Conservation (phyloP, 1,140 invertebrate genomes). For the Halesus radiatus region DNA sequence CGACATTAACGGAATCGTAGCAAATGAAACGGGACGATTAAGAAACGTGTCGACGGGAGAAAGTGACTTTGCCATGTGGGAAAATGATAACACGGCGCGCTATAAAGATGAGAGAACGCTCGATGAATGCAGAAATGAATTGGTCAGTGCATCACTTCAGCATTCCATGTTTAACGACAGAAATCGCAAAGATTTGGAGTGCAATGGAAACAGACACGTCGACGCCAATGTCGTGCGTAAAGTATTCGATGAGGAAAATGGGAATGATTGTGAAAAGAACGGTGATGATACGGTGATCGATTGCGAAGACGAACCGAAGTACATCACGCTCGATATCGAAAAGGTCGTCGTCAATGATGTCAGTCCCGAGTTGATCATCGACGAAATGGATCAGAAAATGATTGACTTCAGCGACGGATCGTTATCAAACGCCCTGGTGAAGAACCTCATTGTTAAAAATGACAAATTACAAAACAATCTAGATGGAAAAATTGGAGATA, state of each 20-base stretch:
- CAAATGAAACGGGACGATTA: slow-evolving; percentile 12
- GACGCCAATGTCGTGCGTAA: background rate
- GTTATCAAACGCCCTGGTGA: background rate
- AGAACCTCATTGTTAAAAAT: slow-evolving; percentile 35
- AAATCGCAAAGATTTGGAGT: slow-evolving; percentile 28
- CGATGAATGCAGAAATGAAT: slow-evolving; percentile 53
- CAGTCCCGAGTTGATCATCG: slow-evolving; percentile 46
- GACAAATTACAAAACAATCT: slow-evolving; percentile 21
- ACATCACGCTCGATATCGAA: slow-evolving; percentile 37
- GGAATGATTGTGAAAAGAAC: slow-evolving; percentile 12
- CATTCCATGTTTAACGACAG: slow-evolving; percentile 22
- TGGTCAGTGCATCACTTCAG: slow-evolving; percentile 46
- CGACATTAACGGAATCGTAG: background rate
- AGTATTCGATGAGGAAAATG: slow-evolving; percentile 37
- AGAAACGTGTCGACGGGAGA: slow-evolving; percentile 41
- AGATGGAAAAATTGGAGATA: slow-evolving; percentile 41
- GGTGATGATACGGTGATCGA: slow-evolving; percentile 13
- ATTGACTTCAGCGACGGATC: slow-evolving; percentile 40
- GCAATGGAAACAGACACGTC: slow-evolving; percentile 31
- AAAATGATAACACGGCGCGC: slow-evolving; percentile 12
- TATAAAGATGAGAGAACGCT: slow-evolving; percentile 47
- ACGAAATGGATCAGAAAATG: slow-evolving; percentile 44
- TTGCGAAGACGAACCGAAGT: slow-evolving; percentile 14
- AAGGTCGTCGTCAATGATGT: slow-evolving; percentile 21
- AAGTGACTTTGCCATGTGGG: slow-evolving; percentile 53